Base-by-base conservation (phyloP, 2,113 vertebrate genomes). In the Entomyzon cyanotis region DNA sequence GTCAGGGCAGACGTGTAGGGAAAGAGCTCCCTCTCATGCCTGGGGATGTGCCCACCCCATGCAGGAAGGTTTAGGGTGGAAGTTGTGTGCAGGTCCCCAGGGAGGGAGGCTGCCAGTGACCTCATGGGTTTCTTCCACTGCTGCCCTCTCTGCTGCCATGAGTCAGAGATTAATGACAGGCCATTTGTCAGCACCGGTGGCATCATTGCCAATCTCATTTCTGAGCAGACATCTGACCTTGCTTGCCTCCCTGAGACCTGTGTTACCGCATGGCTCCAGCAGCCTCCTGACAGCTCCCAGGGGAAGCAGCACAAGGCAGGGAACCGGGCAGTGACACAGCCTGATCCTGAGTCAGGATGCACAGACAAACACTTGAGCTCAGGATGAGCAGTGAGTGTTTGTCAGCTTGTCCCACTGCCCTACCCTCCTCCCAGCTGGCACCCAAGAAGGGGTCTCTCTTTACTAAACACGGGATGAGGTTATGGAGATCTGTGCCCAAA, bases 141-240 rank as follows among this genome's bases (percentile, higher is more conserved):
- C 50, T 95, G 89, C 91, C 91, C 71, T 94, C 86, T 84, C 58
- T 1, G 2, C 71, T 90, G 89, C 94, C 37, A 31, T 96, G 96
- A 96, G 88, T 97, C 95, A 97, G 92, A 77, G 93, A 96, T 84
- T 94, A 96, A 86, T 24, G 68, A 94, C 91, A 94, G 94, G 85
- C 88, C 92, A 86, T 97, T 95, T 96, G 90, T 96, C 95, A 96
- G 95, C 80, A 81, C 49, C 1, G 1, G 85, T 95, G 88, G 90
- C 96, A 95, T 94, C 95, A 95, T 96, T 93, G 12, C 92, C 94
- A 96, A 96, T 95, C 96, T 96, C 92, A 92, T 96, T 96, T 96
- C 92, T 94, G 83, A 94, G 93, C 68, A 96, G 93, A 96, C 93
- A 92, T 71, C 92, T 94, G 94, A 94, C 96, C 96, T 90, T 37